phyloP scores from a whole-genome alignment of 2,113 vertebrate species.

The Desmodus rotundus region DNA sequence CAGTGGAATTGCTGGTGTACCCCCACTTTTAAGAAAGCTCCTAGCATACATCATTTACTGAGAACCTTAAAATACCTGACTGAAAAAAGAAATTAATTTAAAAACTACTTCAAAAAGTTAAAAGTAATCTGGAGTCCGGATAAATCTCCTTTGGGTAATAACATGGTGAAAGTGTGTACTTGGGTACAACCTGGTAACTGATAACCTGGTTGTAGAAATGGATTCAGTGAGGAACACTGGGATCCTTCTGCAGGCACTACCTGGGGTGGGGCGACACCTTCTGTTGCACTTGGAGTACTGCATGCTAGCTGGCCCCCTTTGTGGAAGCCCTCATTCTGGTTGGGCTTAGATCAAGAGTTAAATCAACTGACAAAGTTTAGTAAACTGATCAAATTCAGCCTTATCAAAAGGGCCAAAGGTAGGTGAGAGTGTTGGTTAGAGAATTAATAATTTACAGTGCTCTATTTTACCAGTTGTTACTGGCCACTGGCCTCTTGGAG shows the following conservation, averaged over 20 bases:
- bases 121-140: background rate
- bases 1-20: no score
- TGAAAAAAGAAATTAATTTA: background rate
- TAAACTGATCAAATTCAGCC: background rate
- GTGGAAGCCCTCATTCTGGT: background rate
- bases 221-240: background rate
- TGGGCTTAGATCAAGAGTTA: background rate
- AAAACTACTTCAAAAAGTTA: background rate
- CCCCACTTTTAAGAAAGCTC: background rate
- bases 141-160: background rate
- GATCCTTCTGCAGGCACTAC: no score
- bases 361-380: background rate
- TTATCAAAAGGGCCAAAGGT: background rate
- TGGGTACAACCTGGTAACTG: background rate
- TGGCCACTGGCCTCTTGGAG: background rate
- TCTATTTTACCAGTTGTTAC: background rate
- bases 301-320: background rate
- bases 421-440: background rate
- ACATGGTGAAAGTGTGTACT: background rate
- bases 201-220: background rate
- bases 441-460: background rate
- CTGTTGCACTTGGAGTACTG: background rate
- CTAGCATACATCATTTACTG: background rate
- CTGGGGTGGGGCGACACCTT: conserved; percentile 1
- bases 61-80: background rate